Conservation (phyloP, 2,888 invertebrate genomes). For the Ectemnius lituratus region DNA sequence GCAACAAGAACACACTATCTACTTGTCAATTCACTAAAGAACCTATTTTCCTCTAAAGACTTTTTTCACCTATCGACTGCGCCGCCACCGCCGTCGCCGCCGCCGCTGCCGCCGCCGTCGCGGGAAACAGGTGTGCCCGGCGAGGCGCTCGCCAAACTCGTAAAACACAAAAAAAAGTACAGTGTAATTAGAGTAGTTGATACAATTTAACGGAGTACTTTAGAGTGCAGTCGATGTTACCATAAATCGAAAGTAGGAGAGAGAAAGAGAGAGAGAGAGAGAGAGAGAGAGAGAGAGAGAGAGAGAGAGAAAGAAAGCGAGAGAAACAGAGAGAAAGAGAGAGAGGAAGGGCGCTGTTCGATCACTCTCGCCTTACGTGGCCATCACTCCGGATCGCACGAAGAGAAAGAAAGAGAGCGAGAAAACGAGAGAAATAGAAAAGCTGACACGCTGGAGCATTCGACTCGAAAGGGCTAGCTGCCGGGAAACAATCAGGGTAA, state of each 20-base stretch:
- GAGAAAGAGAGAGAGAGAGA: slow-evolving; percentile 5
- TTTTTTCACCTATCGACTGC: slow-evolving; percentile 69
- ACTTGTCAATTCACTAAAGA: slow-evolving; percentile 75
- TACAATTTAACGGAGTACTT: slow-evolving; percentile 29
- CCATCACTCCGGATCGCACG: slow-evolving; percentile 17
- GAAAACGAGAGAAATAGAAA: background rate
- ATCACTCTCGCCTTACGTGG: slow-evolving; percentile 11
- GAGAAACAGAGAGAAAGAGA: slow-evolving; percentile 9
- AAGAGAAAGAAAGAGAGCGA: background rate
- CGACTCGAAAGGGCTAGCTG: background rate
- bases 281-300: background rate
- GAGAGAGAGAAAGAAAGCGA: slow-evolving; percentile 17
- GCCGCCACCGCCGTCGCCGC: slow-evolving; percentile 27
- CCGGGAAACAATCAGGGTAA: background rate
- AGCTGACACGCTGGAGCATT: background rate
- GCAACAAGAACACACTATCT: slow-evolving; percentile 62
- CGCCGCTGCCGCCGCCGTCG: slow-evolving; percentile 12
- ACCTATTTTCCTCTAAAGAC: slow-evolving; percentile 74
- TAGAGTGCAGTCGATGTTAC: slow-evolving; percentile 60
- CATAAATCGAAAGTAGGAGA: slow-evolving; percentile 47
- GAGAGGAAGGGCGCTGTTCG: slow-evolving; percentile 20
- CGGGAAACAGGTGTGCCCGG: slow-evolving; percentile 30
- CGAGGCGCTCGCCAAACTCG: slow-evolving; percentile 40
- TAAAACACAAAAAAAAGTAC: slow-evolving; percentile 38
- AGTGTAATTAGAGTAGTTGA: slow-evolving; percentile 26